Evolutionary conservation across 2,888 invertebrate species (phyloP), one percentile per base, ranked within the genome.

Genomic region (Brachypalpus laphriformis): DNA sequence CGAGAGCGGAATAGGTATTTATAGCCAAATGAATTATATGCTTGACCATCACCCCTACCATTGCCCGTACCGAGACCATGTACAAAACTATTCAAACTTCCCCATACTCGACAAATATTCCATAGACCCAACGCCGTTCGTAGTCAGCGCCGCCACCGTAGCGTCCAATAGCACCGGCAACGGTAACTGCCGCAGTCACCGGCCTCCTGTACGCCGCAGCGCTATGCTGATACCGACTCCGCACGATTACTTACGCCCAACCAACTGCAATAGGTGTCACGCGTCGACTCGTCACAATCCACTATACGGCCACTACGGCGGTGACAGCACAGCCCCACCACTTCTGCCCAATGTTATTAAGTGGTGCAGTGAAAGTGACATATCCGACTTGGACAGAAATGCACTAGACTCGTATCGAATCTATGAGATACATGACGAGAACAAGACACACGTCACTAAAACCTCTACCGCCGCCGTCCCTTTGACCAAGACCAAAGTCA

Each of bases 1-100:
- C 93, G 97, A 97, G 93, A 97, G 96, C 92, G 97, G 97, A 93
- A 97, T 97, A 94, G 97, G 97, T 97, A 95, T 92, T 91, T 92
- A 92, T 91, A 91, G 90, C 88, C 89, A 89, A 82, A 88, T 87
- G 87, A 88, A 88, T 87, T 89, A 87, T 87, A 87, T 88, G 86
- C 82, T 89, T 87, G 89, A 89, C 78, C 89, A 88, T 75, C 87
- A 75, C 40, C 83, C 86, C 82, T 87, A 87, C 68, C 88, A 87
- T 77, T 87, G 87, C 82, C 86, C 83, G 71, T 87, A 87, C 76
- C 87, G 85, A 87, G 87, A 87, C 82, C 87, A 87, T 74, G 82
- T 81, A 72, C 87, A 87, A 42, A 85, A 88, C 78, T 77, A 82
- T 74, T 86, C 81, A 54, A 85, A 81, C 71, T 80, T 80, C 71